Evolutionary conservation across 2,113 vertebrate species (phyloP).

Genomic region (Coryphaenoides rupestris): DNA sequence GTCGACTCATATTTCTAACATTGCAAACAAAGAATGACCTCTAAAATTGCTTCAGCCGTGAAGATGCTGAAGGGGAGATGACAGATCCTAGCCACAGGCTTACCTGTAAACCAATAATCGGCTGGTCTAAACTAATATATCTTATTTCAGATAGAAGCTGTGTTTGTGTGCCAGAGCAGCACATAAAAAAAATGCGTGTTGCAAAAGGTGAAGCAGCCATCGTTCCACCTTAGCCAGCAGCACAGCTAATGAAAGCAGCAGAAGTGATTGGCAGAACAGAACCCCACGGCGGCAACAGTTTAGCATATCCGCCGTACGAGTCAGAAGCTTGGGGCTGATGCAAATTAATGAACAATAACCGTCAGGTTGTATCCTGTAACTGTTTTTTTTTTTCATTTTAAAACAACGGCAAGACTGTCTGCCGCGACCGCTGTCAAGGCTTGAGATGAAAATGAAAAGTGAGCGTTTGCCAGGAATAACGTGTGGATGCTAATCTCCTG

Average conservation of each 20-base stretch:
- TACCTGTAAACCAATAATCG: too few species aligned
- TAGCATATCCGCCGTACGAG: too few species aligned
- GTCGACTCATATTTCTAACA: too few species aligned
- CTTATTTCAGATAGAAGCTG: constrained; percentile 3
- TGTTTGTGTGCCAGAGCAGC: neutral
- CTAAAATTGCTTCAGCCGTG: too few species aligned
- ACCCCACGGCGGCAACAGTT: too few species aligned
- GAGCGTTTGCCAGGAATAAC: neutral
- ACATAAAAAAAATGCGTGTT: constrained; percentile 27
- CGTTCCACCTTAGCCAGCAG: constrained; percentile 7
- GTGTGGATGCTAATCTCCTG: too few species aligned
- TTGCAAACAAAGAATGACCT: too few species aligned
- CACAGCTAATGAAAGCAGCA: constrained; percentile 16
- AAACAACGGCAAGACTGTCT: neutral
- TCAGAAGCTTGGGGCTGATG: too few species aligned
- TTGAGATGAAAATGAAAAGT: neutral
- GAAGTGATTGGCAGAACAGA: neutral
- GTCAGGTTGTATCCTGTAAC: neutral
- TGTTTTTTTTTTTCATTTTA: neutral
- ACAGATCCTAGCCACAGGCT: too few species aligned
- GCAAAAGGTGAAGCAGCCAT: constrained; percentile 17
- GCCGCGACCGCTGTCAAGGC: neutral
- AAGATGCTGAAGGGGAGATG: too few species aligned
- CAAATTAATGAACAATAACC: neutral
- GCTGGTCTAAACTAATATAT: constrained; percentile 7